Conservation (phyloP, 1,140 invertebrate genomes). For the Neodiprion virginianus region DNA sequence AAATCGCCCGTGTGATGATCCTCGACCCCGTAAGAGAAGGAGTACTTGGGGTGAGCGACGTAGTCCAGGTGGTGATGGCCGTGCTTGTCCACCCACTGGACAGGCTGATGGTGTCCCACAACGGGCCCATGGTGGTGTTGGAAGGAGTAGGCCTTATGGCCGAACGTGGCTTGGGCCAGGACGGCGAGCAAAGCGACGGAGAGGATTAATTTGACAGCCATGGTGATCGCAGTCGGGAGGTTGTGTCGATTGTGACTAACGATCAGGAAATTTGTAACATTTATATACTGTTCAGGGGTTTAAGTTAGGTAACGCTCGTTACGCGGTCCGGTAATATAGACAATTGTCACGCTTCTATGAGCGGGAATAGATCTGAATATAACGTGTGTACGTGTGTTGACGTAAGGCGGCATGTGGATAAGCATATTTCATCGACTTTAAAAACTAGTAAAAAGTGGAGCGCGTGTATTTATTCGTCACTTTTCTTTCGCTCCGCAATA, state of each 20-base stretch:
- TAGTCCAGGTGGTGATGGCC: constrained; percentile 9
- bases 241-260: constrained; percentile 4
- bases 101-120: background rate
- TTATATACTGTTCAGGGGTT: background rate
- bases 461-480: background rate
- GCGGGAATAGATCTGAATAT: background rate
- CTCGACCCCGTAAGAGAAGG: constrained; percentile 32
- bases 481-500: background rate
- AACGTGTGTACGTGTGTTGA: background rate
- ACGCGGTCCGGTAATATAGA: background rate
- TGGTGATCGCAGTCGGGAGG: background rate
- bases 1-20: constrained; percentile 39
- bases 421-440: background rate
- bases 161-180: background rate
- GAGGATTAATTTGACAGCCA: background rate
- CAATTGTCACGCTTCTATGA: constrained; percentile 5
- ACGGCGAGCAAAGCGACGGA: background rate
- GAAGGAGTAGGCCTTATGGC: constrained; percentile 7
- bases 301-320: background rate
- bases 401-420: background rate
- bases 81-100: constrained; percentile 11
- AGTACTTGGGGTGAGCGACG: constrained; percentile 26
- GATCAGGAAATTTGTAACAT: background rate
- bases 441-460: background rate
- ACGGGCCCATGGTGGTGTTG: constrained; percentile 1